A percentile compares a stretch with the other conserved stretches of the same genome.
phyloP scores from a whole-genome alignment of 92 coral and sea anemone genomes.

The Hydrozoanthus gracilis region DNA sequence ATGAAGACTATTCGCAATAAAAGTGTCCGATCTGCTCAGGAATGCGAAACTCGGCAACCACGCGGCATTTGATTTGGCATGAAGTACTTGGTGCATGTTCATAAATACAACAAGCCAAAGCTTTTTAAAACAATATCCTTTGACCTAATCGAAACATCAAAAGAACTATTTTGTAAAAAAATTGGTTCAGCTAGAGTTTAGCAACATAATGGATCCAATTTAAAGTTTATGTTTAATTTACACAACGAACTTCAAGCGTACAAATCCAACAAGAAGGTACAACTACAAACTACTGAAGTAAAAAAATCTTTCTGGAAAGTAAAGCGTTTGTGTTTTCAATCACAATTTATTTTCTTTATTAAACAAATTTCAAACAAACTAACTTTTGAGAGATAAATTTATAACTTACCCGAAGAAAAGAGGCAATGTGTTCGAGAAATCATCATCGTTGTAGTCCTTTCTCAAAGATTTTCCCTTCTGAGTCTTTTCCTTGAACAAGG shows the following conservation, averaged over 20 bases:
- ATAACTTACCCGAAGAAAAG: constrained; percentile 72
- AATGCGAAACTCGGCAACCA: background rate
- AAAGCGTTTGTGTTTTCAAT: constrained; percentile 18
- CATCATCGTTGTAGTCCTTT: constrained; percentile 82
- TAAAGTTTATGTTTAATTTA: too few species aligned
- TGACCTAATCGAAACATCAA: too few species aligned
- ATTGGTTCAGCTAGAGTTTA: too few species aligned
- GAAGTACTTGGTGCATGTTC: background rate
- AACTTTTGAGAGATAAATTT: constrained; percentile 9
- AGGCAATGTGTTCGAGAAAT: constrained; percentile 86
- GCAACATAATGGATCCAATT: too few species aligned
- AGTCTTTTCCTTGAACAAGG: constrained; percentile 67
- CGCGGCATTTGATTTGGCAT: background rate
- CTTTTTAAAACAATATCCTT: background rate
- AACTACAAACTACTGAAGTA: background rate
- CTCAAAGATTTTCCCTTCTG: constrained; percentile 65
- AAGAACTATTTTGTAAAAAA: too few species aligned
- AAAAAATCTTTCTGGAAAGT: background rate
- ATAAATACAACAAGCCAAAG: background rate
- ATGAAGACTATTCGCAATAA: background rate
- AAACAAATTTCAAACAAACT: background rate
- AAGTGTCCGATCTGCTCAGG: background rate
- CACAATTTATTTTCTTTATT: constrained; percentile 9
- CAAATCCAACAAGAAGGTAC: background rate
- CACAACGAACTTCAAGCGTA: background rate